Evolutionary conservation across 2,113 vertebrate genomes (phyloP).

Genomic region (Cepphus grylle): DNA sequence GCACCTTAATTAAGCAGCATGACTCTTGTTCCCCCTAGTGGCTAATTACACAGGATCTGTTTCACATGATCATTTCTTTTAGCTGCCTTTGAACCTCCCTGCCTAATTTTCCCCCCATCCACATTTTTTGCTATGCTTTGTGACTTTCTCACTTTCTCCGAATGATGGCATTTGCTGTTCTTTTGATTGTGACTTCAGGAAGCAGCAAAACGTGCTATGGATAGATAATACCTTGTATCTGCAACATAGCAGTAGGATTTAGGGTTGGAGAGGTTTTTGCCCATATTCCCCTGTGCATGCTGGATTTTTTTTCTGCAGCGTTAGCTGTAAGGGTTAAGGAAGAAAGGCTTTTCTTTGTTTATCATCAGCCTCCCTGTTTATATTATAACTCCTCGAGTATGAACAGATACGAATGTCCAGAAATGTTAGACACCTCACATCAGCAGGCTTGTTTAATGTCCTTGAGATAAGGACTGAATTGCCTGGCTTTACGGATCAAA

Average conservation of each 20-base stretch:
- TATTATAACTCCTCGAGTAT: background rate
- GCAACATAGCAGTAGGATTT: background rate
- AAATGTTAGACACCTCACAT: background rate
- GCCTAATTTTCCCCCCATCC: background rate
- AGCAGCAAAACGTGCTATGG: background rate
- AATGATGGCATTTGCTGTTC: background rate
- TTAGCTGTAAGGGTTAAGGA: background rate
- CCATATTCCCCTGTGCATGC: background rate
- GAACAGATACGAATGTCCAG: background rate
- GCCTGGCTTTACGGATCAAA: background rate
- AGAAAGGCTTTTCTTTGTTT: background rate
- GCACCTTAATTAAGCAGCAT: slow-evolving; percentile 36
- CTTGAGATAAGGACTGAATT: slow-evolving; percentile 20
- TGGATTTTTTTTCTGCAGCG: background rate
- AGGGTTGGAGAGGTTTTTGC: background rate
- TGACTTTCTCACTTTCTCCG: background rate
- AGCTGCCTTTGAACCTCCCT: background rate
- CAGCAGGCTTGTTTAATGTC: background rate
- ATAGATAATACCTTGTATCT: background rate
- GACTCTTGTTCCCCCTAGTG: slow-evolving; percentile 58
- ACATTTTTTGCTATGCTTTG: background rate
- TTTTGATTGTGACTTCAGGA: background rate
- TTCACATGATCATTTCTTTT: background rate
- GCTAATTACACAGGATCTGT: slow-evolving; percentile 3
- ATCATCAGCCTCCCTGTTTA: background rate